Percentiles rank a stretch among this genome's conserved stretches.
Conservation (phyloP, 2,888 invertebrate species). For the Caenorhabditis imperialis region DNA sequence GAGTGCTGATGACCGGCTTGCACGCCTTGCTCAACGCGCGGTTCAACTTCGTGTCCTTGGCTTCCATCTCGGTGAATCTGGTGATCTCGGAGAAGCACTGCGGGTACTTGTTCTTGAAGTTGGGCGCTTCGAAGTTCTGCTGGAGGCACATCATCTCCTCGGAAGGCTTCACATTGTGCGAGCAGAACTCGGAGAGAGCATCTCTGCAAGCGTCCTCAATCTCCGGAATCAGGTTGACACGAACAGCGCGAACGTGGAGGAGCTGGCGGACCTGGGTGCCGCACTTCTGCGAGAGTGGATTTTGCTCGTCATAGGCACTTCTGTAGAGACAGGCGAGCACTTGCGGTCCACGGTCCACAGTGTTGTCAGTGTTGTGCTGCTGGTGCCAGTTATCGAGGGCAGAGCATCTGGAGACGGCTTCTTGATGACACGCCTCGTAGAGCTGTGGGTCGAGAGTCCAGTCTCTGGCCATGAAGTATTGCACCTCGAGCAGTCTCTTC, state of each 20-base stretch:
- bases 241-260: slow-evolving; percentile 92
- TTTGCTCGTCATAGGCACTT: slow-evolving; percentile 80
- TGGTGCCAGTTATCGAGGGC: slow-evolving; percentile 76
- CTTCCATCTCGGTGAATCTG: slow-evolving; percentile 90
- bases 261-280: slow-evolving; percentile 87
- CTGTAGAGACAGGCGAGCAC: slow-evolving; percentile 92
- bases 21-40: slow-evolving; percentile 89
- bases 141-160: slow-evolving; percentile 92
- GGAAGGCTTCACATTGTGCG: slow-evolving; percentile 82
- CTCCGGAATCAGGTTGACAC: slow-evolving; percentile 93
- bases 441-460: slow-evolving; percentile 92
- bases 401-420: slow-evolving; percentile 82
- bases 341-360: slow-evolving; percentile 87
- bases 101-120: slow-evolving; percentile 72
- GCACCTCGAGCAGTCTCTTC: slow-evolving; percentile 89
- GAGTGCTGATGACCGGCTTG: slow-evolving; percentile 85
- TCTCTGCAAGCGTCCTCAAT: slow-evolving; percentile 91
- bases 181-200: slow-evolving; percentile 89
- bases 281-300: slow-evolving; percentile 80
- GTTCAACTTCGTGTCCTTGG: slow-evolving; percentile 91
- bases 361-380: slow-evolving; percentile 76
- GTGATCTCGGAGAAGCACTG: slow-evolving; percentile 86
- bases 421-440: slow-evolving; percentile 89
- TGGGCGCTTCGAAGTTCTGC: slow-evolving; percentile 80
- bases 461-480: slow-evolving; percentile 95